Evolutionary conservation across 2,888 invertebrate species (phyloP), one percentile per base, ranked within the genome.

Genomic region (Nomada ferruginata): DNA sequence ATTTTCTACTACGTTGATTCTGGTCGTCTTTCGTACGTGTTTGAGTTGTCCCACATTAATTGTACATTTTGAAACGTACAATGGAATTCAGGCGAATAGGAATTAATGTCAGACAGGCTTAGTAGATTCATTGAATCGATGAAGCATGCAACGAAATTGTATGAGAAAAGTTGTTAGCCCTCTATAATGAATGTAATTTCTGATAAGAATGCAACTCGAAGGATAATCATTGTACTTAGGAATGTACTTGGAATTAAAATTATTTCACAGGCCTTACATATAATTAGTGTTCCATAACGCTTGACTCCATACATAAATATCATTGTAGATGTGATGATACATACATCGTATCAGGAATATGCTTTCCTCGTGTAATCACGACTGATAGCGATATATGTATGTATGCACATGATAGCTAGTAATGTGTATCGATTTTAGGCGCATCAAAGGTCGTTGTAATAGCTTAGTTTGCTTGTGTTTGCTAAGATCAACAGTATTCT

Each of bases 391-490:
- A 23, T 52, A 36, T 36, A 15, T 42, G 42, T 68, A 75, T 63
- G 64, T n/a, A 61, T 23, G 47, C 65, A 59, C 60, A 26, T 23
- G 61, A 68, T 61, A 66, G 44, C 42, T 23, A 15, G 75, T 71
- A 85, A 83, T 75, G 29, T 63, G 53, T 83, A 87, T 87, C 77
- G 85, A 88, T 87, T 82, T 82, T 50, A 79, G 77, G 66, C 61
- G 70, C 66, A 60, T 79, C 86, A 79, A 86, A 87, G 86, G 80
- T 87, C 82, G 78, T 61, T 76, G 82, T 71, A 81, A 87, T 78
- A 44, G 81, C 59, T 74, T 76, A 79, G 71, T 75, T 68, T 63
- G 74, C 61, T 72, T 60, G 74, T 85, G 60, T 79, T 79, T 78
- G 79, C 76, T 75, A 64, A 78, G 76, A 79, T 81, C 65, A 77